Evolutionary conservation across 2,797 vertebrate species (phyloP).

Genomic region (Rhabdophis nuchalis): DNA sequence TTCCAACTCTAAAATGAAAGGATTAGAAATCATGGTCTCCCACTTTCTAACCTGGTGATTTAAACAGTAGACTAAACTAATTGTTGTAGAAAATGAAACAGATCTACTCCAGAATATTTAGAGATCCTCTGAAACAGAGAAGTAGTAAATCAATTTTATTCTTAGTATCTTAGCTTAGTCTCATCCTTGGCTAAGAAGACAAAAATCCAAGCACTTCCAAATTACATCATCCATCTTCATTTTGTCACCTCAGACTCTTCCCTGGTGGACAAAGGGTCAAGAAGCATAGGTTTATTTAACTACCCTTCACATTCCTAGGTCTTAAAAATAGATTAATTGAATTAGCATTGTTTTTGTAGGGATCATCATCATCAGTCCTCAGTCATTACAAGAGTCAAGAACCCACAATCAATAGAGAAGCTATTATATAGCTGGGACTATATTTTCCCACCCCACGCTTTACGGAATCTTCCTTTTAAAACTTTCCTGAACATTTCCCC

Average conservation of each 20-base stretch:
- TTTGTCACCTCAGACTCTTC: neutral
- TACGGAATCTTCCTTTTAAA: neutral
- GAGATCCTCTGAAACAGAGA: neutral
- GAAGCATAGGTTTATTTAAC: neutral
- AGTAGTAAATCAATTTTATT: neutral
- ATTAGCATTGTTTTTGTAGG: neutral
- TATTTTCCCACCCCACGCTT: neutral
- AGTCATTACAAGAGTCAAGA: neutral
- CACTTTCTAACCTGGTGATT: neutral
- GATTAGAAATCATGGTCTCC: neutral
- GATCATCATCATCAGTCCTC: neutral
- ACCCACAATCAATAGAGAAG: neutral
- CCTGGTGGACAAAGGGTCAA: neutral
- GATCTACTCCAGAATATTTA: neutral
- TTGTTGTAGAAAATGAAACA: neutral
- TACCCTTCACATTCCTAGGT: neutral
- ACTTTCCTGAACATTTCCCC: constrained; percentile 21
- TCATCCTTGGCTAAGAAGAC: neutral
- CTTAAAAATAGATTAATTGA: neutral
- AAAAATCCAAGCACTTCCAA: neutral
- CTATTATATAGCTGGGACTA: neutral
- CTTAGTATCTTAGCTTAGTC: neutral
- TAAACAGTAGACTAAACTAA: neutral
- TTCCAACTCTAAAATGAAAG: no score
- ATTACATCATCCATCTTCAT: neutral